A percentile compares a stretch with the other conserved stretches of the same genome.
phyloP scores from a whole-genome alignment of 2,888 invertebrate species.

The Bruchidius siliquastri region DNA sequence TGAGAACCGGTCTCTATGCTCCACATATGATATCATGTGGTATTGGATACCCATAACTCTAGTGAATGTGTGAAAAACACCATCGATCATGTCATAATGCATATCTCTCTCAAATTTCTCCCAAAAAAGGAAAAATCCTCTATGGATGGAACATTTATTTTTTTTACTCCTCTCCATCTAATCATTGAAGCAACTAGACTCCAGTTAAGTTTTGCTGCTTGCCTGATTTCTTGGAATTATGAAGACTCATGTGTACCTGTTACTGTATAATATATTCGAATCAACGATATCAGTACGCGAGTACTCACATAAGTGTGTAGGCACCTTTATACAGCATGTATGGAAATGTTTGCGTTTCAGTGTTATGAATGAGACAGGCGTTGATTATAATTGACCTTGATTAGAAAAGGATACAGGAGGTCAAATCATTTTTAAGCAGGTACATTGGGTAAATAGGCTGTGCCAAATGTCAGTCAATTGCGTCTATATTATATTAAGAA shows the following conservation, averaged over 20 bases:
- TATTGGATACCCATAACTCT: too few relatives aligned
- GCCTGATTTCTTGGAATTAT: too few relatives aligned
- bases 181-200: too few relatives aligned
- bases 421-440: not conserved
- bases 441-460: not conserved
- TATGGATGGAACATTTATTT: too few relatives aligned
- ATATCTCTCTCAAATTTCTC: too few relatives aligned
- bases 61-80: too few relatives aligned
- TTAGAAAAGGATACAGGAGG: not conserved
- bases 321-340: not conserved
- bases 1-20: too few relatives aligned
- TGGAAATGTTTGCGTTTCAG: not conserved
- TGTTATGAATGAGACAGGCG: not conserved
- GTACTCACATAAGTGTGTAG: not conserved
- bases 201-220: too few relatives aligned
- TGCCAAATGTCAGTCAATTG: constrained; percentile 2
- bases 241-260: not conserved
- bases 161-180: too few relatives aligned
- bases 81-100: too few relatives aligned
- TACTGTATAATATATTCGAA: not conserved
- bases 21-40: too few relatives aligned
- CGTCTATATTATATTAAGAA: constrained; percentile 2
- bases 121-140: too few relatives aligned
- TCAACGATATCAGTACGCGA: not conserved
- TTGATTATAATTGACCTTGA: not conserved